Base-by-base conservation (phyloP, 2,113 vertebrate genomes). In the Lepidothrix coronata region DNA sequence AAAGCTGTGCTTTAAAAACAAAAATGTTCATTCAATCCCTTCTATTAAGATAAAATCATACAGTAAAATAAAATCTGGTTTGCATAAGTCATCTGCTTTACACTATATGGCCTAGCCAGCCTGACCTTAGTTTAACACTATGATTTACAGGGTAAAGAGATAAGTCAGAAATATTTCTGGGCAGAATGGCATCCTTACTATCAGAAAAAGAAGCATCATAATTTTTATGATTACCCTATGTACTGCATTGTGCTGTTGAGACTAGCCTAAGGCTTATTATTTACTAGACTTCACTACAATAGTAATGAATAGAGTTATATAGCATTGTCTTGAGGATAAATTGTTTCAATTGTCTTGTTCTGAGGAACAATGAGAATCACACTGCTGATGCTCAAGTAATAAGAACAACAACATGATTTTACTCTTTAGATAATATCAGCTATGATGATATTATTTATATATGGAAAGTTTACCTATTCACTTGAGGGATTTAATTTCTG, bases 291-390 rank as follows among this genome's bases (percentile, higher is more conserved):
- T 88, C 72, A 88, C 21, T 91, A 65, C 31, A 88, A 65, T 37
- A 88, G 75, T 87, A 96, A 95, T 59, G 57, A 68, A 95, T 87
- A 88, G 85, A 95, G 21, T 94, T 95, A 96, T 73, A 93, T 25
- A 95, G 39, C 19, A 62, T 49, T 92, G 65, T 95, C 95, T 92
- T n/a, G 7, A 95, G 92, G 88, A 97, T 92, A 90, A 98, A 97
- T 97, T 88, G 12, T 46, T 92, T 97, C 88, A 96, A 92, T 97
- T 98, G 93, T 95, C 97, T 97, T 89, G 95, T 95, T 94, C 63
- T 94, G 80, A 91, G 51, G 46, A 96, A 95, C 63, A 93, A 70
- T 63, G 57, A 92, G 55, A 95, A 57, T 74, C 65, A 92, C 22
- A 57, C 12, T 68, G 86, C 88, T 93, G 84, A 85, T 85, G 51